Percentiles rank a stretch among this genome's conserved stretches.
phyloP scores from a whole-genome alignment of 2,888 invertebrate species.

The Incurvaria masculella region DNA sequence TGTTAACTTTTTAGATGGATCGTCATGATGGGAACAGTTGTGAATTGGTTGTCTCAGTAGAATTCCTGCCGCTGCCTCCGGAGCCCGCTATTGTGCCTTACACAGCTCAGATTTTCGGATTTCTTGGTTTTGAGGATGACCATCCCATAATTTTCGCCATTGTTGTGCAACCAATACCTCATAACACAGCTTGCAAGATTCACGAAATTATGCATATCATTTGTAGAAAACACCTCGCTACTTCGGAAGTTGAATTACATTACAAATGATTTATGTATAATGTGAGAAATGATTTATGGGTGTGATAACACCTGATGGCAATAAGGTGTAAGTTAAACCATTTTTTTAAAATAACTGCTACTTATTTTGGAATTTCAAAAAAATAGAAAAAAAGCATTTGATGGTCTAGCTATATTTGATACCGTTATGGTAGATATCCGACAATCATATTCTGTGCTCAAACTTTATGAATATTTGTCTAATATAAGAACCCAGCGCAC shows the following conservation, averaged over 20 bases:
- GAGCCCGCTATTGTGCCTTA: constrained; percentile 29
- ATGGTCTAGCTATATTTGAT: too few species aligned
- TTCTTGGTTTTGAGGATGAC: neutral
- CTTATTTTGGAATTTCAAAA: too few species aligned
- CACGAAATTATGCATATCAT: constrained; percentile 23
- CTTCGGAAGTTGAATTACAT: neutral
- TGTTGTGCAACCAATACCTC: neutral
- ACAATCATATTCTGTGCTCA: too few species aligned
- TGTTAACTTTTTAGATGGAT: neutral
- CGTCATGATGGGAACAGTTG: neutral
- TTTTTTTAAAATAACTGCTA: too few species aligned
- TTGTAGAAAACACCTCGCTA: constrained; percentile 20
- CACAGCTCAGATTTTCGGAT: constrained; percentile 36
- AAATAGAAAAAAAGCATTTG: too few species aligned
- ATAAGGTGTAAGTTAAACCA: too few species aligned
- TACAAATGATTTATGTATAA: too few species aligned
- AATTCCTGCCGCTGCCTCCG: constrained; percentile 23
- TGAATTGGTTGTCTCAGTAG: constrained; percentile 26
- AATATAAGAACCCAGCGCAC: too few species aligned
- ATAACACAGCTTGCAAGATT: constrained; percentile 21
- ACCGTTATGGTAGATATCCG: too few species aligned
- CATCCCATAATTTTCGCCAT: neutral
- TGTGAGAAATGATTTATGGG: too few species aligned
- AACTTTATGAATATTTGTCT: too few species aligned
- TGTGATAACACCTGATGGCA: too few species aligned